Evolutionary conservation across 2,113 vertebrate genomes (phyloP), one percentile per base, ranked within the genome.

Genomic region (Columba livia): DNA sequence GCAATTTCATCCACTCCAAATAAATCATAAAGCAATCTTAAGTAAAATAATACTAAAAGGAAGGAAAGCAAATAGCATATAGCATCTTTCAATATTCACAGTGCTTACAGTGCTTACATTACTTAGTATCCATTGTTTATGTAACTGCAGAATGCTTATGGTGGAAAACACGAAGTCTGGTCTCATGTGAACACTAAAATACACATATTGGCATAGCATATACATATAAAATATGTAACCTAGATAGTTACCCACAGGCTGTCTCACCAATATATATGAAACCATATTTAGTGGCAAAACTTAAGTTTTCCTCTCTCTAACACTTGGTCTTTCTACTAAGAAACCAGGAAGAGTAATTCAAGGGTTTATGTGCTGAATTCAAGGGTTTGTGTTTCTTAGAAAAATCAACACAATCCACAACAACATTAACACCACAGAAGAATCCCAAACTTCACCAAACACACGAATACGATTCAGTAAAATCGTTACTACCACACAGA

Each of bases 181-280:
- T 67, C 21, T 47, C 38, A 85, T 2, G 0, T 15, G 12, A 62
- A 47, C 40, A 57, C 28, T 42, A 84, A 48, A 79, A 62, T 31
- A 75, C 4, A 20, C 2, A 5, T 1, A 10, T 25, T 42, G 17
- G 7, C 36, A 53, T 2, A 34, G 11, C 9, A 15, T 12, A 17
- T 18, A 61, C 9, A 26, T 19, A 10, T 4, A 7, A 38, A 32
- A 60, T 2, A 2, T 1, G 4, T 24, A 26, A 64, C 24, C 18
- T 44, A 47, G 16, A 78, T 9, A 29, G 18, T 12, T 44, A 32
- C 20, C 17, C 64, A 44, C 31, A 47, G 70, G 16, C 36, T 23
- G 5, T 32, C 26, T 44, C 70, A 44, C 8, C 19, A 64, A 40
- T 20, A 26, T 6, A 24, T 6, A 23, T 12, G 5, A 64, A 78